Base-by-base conservation (phyloP, 2,888 invertebrate species). In the Leptura quadrifasciata region DNA sequence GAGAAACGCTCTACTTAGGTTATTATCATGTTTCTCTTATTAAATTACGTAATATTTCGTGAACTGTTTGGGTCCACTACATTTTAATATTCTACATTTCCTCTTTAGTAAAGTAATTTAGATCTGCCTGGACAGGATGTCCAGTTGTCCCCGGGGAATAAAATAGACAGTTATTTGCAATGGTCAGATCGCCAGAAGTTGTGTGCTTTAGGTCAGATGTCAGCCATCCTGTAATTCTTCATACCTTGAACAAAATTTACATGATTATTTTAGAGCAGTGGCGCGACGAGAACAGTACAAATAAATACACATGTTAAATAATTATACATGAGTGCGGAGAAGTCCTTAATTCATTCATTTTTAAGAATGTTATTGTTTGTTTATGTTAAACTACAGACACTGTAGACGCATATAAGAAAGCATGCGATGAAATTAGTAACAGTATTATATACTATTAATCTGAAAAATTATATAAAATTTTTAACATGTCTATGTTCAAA, bases 1-100 rank as follows among this genome's bases (percentile, higher is more conserved):
- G 27, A 31, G 27, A 31, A 31, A 68, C 54, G 54, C 35, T 27
- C 54, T 18, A 31, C 8, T 17, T n/a, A 60, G 60, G 55, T 27
- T 73, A 61, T 61, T 61, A 68, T 74, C 60, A 68, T 54, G 47
- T 54, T 64, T 63, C 69, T 74, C 63, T 74, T 74, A 74, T 74
- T 74, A 74, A 74, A 69, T 74, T 68, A 74, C 63, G 68, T 61
- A 57, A 74, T 74, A 74, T 74, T 74, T 74, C 60, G 74, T 21
- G 27, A 60, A 74, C 35, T 60, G 63, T 69, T 69, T 47, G 31
- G 68, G 74, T 18, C 69, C 63, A 64, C 63, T 64, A 69, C 64
- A 63, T 63, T 74, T 74, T 74, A 69, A 69, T 74, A 70, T 74
- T 52, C 55, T 67, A 24, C 74, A 55, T 61, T 63, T 74, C 61